Percentiles rank a stretch among this genome's conserved stretches.
Conservation (phyloP, 2,113 vertebrate genomes). For the Nipponia nippon region DNA sequence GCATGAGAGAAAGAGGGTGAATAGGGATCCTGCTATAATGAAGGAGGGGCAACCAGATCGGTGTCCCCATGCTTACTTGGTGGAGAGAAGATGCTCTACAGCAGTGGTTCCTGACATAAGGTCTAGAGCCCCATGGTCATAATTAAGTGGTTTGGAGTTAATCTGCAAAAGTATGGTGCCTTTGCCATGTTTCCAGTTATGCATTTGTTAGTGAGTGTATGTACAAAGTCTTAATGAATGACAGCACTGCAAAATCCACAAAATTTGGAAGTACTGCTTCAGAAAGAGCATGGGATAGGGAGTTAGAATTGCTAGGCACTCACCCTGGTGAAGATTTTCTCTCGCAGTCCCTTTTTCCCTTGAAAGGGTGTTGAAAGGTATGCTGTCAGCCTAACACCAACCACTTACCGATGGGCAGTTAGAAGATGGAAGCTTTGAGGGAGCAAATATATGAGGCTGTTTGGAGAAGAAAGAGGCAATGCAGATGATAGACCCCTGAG, state of each 20-base stretch:
- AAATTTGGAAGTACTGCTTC: not conserved
- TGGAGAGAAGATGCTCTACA: not conserved
- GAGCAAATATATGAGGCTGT: not conserved
- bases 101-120: not conserved
- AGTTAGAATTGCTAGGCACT: not conserved
- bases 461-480: not conserved
- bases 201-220: not conserved
- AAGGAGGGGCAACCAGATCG: too few species aligned
- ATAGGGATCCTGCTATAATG: not conserved
- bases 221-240: not conserved
- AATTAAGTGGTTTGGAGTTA: not conserved
- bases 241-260: not conserved
- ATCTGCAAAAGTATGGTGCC: not conserved
- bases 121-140: not conserved
- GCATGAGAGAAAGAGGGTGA: not conserved
- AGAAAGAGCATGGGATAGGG: not conserved
- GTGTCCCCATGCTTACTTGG: not conserved
- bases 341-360: accelerated
- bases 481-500: not conserved
- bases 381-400: not conserved
- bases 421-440: not conserved
- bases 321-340: not conserved
- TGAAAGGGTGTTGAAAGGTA: not conserved
- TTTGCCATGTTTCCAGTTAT: not conserved
- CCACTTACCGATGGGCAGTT: not conserved